phyloP scores from a whole-genome alignment of 1,140 invertebrate species.

The Bombus cullumanus region DNA sequence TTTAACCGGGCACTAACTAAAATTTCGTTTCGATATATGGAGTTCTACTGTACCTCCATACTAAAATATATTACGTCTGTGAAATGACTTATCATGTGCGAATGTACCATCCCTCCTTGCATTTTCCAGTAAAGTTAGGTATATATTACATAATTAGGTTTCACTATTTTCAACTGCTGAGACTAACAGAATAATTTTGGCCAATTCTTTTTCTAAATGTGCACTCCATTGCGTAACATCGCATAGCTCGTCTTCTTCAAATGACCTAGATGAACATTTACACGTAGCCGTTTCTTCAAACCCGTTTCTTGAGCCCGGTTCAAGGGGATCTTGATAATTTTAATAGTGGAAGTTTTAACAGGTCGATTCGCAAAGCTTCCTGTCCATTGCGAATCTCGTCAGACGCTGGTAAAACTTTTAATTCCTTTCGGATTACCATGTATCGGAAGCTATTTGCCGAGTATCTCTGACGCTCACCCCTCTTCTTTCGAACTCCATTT shows the following conservation, averaged over 20 bases:
- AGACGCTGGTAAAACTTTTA: conserved; percentile 29
- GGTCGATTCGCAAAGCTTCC: neutral
- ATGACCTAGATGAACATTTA: neutral
- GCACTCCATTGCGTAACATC: neutral
- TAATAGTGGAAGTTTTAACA: conserved; percentile 9
- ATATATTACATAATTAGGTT: too few species aligned
- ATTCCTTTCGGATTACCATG: conserved; percentile 28
- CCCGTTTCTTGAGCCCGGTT: too few species aligned
- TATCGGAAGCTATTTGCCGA: conserved; percentile 16
- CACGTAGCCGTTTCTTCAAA: neutral
- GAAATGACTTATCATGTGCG: too few species aligned
- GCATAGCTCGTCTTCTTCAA: neutral
- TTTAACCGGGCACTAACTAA: neutral
- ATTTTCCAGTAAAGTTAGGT: too few species aligned
- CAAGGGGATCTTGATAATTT: conserved; percentile 29
- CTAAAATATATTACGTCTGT: too few species aligned
- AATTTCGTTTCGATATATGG: neutral
- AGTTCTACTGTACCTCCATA: too few species aligned
- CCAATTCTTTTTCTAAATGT: neutral
- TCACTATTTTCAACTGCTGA: too few species aligned
- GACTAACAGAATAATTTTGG: too few species aligned
- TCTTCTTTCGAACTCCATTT: conserved; percentile 15
- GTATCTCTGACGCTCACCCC: neutral
- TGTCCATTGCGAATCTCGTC: conserved; percentile 25
- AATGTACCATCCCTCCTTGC: too few species aligned